A percentile compares a stretch with the other conserved stretches of the same genome.
Evolutionary conservation across 2,113 vertebrate species (phyloP).

Genomic region (Nipponia nippon): DNA sequence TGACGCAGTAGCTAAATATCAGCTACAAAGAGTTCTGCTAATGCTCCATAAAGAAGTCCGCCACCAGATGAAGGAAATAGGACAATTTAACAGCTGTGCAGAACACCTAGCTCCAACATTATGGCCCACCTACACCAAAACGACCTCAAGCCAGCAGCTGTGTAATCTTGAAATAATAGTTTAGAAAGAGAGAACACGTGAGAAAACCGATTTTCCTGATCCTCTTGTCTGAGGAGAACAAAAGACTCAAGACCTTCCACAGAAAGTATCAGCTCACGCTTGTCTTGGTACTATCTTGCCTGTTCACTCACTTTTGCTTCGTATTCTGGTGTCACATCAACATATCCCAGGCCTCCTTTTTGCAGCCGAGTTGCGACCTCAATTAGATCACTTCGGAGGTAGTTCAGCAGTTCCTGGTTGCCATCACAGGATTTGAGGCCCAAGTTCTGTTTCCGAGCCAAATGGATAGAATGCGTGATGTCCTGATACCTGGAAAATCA

Average conservation of each 20-base stretch:
- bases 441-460: slow-evolving; percentile 84
- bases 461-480: slow-evolving; percentile 88
- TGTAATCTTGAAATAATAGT: neutral
- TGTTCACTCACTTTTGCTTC: slow-evolving; percentile 82
- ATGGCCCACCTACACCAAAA: neutral
- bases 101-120: neutral
- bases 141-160: neutral
- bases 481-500: slow-evolving; percentile 85
- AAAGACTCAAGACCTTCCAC: neutral
- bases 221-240: neutral
- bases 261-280: neutral
- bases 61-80: neutral
- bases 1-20: neutral
- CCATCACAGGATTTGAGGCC: slow-evolving; percentile 89
- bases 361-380: slow-evolving; percentile 92
- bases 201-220: neutral
- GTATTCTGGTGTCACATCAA: slow-evolving; percentile 85
- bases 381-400: slow-evolving; percentile 90
- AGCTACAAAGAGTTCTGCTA: neutral
- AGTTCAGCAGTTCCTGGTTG: slow-evolving; percentile 87
- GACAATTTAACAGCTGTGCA: neutral
- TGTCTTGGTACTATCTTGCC: neutral
- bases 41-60: neutral
- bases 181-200: neutral
- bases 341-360: slow-evolving; percentile 93